Evolutionary conservation across 2,113 vertebrate species (phyloP).

Genomic region (Dascyllus trimaculatus): DNA sequence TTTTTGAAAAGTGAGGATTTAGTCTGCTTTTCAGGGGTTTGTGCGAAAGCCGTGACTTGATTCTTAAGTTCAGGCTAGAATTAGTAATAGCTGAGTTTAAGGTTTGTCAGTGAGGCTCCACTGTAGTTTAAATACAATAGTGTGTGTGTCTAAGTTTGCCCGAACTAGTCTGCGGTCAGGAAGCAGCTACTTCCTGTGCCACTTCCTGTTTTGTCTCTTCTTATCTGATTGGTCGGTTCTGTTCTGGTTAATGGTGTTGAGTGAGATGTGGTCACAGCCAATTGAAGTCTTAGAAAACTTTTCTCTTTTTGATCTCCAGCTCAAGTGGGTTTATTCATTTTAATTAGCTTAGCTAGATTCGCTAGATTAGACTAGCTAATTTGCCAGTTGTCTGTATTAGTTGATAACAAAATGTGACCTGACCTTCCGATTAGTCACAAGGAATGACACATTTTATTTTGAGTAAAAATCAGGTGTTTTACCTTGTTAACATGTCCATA

Average conservation of each 20-base stretch:
- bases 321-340: neutral
- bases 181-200: slow-evolving; percentile 57
- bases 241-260: slow-evolving; percentile 39
- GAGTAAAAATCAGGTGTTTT: too few relatives aligned
- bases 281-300: neutral
- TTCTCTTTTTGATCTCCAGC: slow-evolving; percentile 6
- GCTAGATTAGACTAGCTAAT: too few relatives aligned
- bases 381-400: too few relatives aligned
- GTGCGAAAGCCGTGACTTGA: neutral
- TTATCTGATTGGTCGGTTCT: slow-evolving; percentile 58
- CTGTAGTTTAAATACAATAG: too few relatives aligned
- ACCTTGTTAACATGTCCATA: too few relatives aligned
- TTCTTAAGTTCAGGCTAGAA: neutral
- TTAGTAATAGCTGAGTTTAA: neutral
- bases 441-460: too few relatives aligned
- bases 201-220: slow-evolving; percentile 71
- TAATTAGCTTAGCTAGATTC: too few relatives aligned
- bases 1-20: neutral
- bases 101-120: neutral
- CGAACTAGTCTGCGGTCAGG: slow-evolving; percentile 40
- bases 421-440: too few relatives aligned
- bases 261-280: neutral
- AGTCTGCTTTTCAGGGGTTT: too few relatives aligned
- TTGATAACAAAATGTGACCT: too few relatives aligned
- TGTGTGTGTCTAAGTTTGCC: neutral